phyloP scores from a whole-genome alignment of 2,797 vertebrate genomes.

The Crocidura indochinensis region DNA sequence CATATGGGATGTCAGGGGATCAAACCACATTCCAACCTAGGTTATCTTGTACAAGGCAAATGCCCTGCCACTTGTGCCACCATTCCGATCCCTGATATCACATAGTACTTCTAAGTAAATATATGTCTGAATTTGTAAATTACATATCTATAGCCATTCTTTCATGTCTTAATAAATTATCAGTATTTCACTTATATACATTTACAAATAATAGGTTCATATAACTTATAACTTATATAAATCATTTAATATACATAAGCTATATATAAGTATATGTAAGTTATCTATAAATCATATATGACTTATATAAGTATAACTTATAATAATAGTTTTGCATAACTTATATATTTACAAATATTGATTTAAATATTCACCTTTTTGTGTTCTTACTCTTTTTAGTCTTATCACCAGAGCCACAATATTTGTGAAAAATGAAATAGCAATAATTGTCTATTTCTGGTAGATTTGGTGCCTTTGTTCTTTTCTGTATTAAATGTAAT shows the following conservation, averaged over 20 bases:
- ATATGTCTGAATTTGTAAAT: not conserved
- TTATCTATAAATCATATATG: too few relatives aligned
- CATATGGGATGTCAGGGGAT: too few relatives aligned
- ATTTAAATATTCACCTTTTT: not conserved
- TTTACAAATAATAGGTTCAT: not conserved
- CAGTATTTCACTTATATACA: too few relatives aligned
- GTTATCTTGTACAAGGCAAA: too few relatives aligned
- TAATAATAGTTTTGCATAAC: not conserved
- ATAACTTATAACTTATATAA: not conserved
- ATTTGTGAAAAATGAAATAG: not conserved
- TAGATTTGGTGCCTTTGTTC: not conserved
- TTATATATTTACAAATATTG: not conserved
- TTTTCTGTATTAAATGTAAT: not conserved
- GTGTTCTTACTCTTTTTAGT: not conserved
- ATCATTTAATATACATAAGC: too few relatives aligned
- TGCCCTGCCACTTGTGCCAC: too few relatives aligned
- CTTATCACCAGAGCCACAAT: not conserved
- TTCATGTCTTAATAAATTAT: too few relatives aligned
- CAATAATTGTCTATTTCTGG: not conserved
- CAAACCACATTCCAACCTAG: too few relatives aligned
- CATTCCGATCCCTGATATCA: too few relatives aligned
- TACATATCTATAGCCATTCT: not conserved
- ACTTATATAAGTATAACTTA: too few relatives aligned
- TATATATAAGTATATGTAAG: too few relatives aligned
- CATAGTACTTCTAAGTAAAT: not conserved